phyloP scores from a whole-genome alignment of 2,797 vertebrate genomes.

The Parambassis ranga region DNA sequence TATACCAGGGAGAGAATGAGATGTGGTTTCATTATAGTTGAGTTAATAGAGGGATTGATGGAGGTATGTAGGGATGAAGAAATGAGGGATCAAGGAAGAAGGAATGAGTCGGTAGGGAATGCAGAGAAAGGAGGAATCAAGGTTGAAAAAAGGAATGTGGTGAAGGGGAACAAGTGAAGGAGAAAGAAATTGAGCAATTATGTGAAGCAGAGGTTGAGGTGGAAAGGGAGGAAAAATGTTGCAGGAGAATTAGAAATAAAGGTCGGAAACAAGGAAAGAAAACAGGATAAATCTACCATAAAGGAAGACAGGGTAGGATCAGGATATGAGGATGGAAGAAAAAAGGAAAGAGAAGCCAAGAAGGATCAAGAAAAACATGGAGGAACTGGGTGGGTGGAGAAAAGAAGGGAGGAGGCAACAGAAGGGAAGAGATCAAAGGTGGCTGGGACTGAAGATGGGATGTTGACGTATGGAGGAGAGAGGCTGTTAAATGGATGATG shows the following conservation, averaged over 20 bases:
- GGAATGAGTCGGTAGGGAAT: background rate
- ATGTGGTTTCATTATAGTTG: constrained; percentile 21
- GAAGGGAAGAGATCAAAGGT: background rate
- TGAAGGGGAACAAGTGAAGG: no score
- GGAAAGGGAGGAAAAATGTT: background rate
- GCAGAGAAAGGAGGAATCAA: background rate
- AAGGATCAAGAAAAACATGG: background rate
- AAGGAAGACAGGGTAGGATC: background rate
- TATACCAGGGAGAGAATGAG: background rate
- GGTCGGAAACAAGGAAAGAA: background rate
- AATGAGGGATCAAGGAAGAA: constrained; percentile 4
- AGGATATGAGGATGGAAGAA: background rate
- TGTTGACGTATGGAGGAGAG: background rate
- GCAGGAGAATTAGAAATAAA: no score
- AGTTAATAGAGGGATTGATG: constrained; percentile 30
- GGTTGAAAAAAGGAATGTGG: background rate
- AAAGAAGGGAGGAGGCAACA: background rate
- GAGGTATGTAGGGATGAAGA: constrained; percentile 11
- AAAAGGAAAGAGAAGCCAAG: background rate
- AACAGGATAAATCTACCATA: background rate
- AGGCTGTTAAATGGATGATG: no score
- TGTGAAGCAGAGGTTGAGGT: background rate
- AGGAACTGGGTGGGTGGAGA: background rate
- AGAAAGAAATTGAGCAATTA: background rate
- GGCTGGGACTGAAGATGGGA: background rate